Evolutionary conservation across 35 echinoderm and acorn worm genomes (phyloP), one percentile per base, ranked within the genome.

Genomic region (Stichopus chloronotus): DNA sequence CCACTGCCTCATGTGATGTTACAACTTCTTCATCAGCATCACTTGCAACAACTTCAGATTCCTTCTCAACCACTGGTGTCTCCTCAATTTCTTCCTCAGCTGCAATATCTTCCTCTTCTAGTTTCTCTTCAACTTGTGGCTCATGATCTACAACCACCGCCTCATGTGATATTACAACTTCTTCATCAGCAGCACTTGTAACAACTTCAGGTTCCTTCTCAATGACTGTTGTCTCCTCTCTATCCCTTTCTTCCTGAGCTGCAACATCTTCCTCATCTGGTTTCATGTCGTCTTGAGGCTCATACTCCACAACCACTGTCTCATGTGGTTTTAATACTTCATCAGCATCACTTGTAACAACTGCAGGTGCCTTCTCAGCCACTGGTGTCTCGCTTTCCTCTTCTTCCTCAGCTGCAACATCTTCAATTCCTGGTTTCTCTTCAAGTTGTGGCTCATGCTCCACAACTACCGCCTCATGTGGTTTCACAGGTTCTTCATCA

Each of bases 111-210:
- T n/a, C n/a, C n/a, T n/a, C n/a, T n/a, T n/a, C n/a, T n/a, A n/a
- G n/a, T n/a, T n/a, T n/a, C n/a, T n/a, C n/a, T n/a, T 88, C 56
- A 17, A 13, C 24, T 76, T 76, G 17, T 11, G 72, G 13, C 17
- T 20, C 9, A 25, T 20, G 53, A 30, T 83, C 80, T 3, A 22
- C 80, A 7, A 52, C 21, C 7, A 90, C 72, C 69, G 63, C 25
- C 72, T 76, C 72, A 76, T 7, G 6, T 6, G 13, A 7, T 77
- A 0, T 17, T 17, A 77, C 72, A 77, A 25, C 76, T 24, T 78
- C 76, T 78, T 78, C 72, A 3, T 87, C 78, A 92, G 74, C 55
- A 12, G 72, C 88, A 57, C 78, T 52, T 84, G 10, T 24, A 92
- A 84, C 63, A 74, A 58, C 80, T 7, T 77, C 81, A 90, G 21